These are phyloP conservation scores for Pangasianodon gigas DNA, from an alignment of 2,113 vertebrate species.

Conservation along the genomic window DNA sequence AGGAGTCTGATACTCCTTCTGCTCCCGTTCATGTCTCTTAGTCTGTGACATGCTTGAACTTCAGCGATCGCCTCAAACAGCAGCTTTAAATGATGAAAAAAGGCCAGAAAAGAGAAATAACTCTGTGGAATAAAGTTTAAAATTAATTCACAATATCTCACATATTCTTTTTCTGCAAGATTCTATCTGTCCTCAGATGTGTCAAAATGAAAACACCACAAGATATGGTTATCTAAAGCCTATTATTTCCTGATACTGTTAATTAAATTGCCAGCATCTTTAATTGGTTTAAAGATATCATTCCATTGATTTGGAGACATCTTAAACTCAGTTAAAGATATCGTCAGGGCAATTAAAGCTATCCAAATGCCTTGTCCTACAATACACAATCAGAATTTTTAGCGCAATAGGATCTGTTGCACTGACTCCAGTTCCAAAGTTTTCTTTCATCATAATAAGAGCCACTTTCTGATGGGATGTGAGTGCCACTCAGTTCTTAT, in stretches of 20 bases:
- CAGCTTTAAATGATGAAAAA: constrained; percentile 64
- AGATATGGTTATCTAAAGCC: constrained; percentile 74
- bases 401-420: constrained; percentile 64
- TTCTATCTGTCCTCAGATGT: constrained; percentile 78
- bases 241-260: constrained; percentile 78
- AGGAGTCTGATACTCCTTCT: constrained; percentile 67
- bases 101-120: constrained; percentile 42
- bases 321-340: constrained; percentile 82
- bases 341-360: constrained; percentile 79
- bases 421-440: constrained; percentile 68
- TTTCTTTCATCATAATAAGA: constrained; percentile 68
- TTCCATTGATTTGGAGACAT: constrained; percentile 77
- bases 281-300: constrained; percentile 81
- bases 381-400: constrained; percentile 69
- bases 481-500: constrained; percentile 58
- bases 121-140: constrained; percentile 68
- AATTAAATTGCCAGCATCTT: constrained; percentile 81
- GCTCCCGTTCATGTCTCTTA: constrained; percentile 61
- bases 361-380: constrained; percentile 74
- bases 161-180: constrained; percentile 61
- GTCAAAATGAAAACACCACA: constrained; percentile 74
- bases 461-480: constrained; percentile 63
- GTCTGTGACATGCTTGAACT: constrained; percentile 67
- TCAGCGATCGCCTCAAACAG: constrained; percentile 67
- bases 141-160: constrained; percentile 77